Evolutionary conservation across 2,888 invertebrate genomes (phyloP).

Genomic region (Dorcus parallelipipedus): DNA sequence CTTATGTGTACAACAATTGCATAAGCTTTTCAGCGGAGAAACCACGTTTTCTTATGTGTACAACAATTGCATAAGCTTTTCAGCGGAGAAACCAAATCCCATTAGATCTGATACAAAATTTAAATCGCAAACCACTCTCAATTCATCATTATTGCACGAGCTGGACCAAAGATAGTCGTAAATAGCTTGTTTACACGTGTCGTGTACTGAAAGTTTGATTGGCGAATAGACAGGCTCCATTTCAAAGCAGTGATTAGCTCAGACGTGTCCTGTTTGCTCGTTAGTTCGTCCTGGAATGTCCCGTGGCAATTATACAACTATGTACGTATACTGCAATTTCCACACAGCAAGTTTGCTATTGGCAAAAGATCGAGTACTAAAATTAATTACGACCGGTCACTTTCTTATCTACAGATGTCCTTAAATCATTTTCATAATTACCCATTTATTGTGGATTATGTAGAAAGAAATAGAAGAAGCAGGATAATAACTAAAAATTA

Average conservation of each 20-base stretch:
- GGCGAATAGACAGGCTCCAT: constrained; percentile 29
- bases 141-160: constrained; percentile 18
- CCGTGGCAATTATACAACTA: constrained; percentile 23
- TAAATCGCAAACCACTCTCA: constrained; percentile 16
- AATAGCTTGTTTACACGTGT: constrained; percentile 39
- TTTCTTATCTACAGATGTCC: too few species aligned
- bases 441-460: too few species aligned
- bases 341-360: constrained; percentile 19
- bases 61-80: background rate
- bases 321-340: constrained; percentile 23
- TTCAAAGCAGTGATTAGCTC: constrained; percentile 28
- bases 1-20: too few species aligned
- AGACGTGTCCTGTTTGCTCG: constrained; percentile 30
- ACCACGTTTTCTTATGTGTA: background rate
- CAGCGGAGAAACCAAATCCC: background rate
- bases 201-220: constrained; percentile 35
- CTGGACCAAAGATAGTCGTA: constrained; percentile 30
- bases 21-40: background rate
- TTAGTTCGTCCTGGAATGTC: constrained; percentile 24
- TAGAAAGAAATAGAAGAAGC: too few species aligned
- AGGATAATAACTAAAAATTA: too few species aligned
- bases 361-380: constrained; percentile 1
- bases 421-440: too few species aligned
- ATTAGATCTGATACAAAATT: constrained; percentile 3
- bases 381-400: background rate